These are phyloP conservation scores for Ctenoplectra terminalis DNA, from an alignment of 1,140 invertebrate genomes.

Conservation along the genomic window DNA sequence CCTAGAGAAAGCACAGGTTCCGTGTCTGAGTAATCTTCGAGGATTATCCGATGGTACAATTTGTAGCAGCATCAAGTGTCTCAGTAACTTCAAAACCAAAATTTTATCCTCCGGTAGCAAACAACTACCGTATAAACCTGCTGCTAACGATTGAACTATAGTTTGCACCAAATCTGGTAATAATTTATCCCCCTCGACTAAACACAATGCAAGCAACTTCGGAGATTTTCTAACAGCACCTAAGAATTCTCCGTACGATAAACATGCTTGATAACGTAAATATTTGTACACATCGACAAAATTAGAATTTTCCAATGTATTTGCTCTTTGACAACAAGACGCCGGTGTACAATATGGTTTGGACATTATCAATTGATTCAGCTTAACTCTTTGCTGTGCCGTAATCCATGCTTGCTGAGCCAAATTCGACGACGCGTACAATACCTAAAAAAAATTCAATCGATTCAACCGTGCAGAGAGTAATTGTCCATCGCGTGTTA, in stretches of 20 bases:
- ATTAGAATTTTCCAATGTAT: conserved; percentile 89
- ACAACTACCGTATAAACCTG: conserved; percentile 93
- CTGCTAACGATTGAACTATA: conserved; percentile 88
- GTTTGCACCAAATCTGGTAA: conserved; percentile 86
- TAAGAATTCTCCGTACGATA: conserved; percentile 91
- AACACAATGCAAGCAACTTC: conserved; percentile 90
- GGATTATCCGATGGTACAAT: conserved; percentile 92
- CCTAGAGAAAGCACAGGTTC: conserved; percentile 94
- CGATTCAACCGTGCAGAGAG: neutral
- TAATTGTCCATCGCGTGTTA: neutral
- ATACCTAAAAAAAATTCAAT: conserved; percentile 80
- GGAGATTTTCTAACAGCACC: conserved; percentile 91
- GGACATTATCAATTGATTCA: conserved; percentile 91
- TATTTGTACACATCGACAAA: conserved; percentile 96
- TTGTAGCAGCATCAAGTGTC: conserved; percentile 93
- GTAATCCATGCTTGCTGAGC: conserved; percentile 94
- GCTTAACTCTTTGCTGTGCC: conserved; percentile 92
- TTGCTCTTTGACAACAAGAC: conserved; percentile 90
- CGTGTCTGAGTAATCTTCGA: conserved; percentile 91
- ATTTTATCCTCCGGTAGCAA: conserved; percentile 92
- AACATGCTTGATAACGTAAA: conserved; percentile 90
- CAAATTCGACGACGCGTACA: conserved; percentile 85
- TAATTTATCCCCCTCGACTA: conserved; percentile 90
- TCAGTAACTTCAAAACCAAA: conserved; percentile 89
- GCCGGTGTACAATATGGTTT: conserved; percentile 89